A percentile compares a stretch with the other conserved stretches of the same genome.
Conservation (phyloP, 1,140 invertebrate genomes). For the Anoplolepis gracilipes region DNA sequence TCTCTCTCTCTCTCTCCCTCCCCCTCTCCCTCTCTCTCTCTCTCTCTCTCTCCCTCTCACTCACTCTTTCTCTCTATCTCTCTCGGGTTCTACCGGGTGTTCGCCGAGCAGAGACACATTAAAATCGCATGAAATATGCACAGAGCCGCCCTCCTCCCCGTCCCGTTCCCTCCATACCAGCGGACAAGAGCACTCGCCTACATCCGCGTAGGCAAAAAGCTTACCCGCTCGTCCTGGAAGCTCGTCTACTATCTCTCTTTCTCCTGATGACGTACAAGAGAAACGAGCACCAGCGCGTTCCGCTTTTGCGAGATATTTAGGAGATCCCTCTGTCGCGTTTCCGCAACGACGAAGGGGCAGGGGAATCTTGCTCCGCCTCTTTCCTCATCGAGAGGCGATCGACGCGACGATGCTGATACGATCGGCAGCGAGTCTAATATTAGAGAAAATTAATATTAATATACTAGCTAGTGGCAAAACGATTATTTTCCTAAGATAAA, state of each 20-base stretch:
- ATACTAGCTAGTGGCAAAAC: not conserved
- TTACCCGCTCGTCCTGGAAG: constrained; percentile 57
- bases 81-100: constrained; percentile 66
- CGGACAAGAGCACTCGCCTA: constrained; percentile 74
- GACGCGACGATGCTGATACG: not conserved
- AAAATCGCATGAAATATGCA: constrained; percentile 86
- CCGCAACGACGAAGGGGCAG: not conserved
- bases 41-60: not conserved
- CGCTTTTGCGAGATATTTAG: constrained; percentile 46
- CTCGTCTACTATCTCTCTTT: constrained; percentile 28
- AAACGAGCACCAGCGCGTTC: constrained; percentile 3
- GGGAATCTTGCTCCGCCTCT: not conserved
- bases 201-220: constrained; percentile 74
- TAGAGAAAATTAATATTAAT: not conserved
- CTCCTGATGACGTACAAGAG: not conserved
- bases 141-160: constrained; percentile 52
- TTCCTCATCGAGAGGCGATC: constrained; percentile 17
- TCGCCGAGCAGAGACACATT: constrained; percentile 82
- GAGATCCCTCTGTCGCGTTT: constrained; percentile 41
- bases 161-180: constrained; percentile 68
- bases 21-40: not conserved
- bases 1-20: not conserved
- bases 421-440: not conserved
- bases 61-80: constrained; percentile 39
- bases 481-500: not conserved